Evolutionary conservation across 1,140 invertebrate genomes (phyloP), one percentile per base, ranked within the genome.

Genomic region (Heliconius congener): DNA sequence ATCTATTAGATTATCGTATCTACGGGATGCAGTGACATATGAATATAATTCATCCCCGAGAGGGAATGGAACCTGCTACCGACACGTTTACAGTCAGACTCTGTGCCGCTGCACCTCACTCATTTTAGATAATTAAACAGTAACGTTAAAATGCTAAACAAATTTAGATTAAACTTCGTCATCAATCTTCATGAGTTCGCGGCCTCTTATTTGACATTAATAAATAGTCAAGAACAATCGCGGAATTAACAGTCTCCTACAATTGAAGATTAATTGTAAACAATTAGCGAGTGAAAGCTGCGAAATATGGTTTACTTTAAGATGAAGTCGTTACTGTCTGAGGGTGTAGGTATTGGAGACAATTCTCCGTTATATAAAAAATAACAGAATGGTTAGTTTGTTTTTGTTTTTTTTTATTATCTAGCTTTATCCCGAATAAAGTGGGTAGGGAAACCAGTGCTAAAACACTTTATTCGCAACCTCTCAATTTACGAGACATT

Each of bases 101-200:
- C 4, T 46, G 4, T 46, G 42, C 13, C 42, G 42, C 42, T 46
- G 42, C 3, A n/a, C n/a, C 19, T 66, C 23, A 27, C 4, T 16
- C 2, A 66, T 66, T 16, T 30, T 66, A 66, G 27, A 66, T 66
- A 30, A 66, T 30, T 66, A 66, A 18, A 30, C 60, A 27, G 13
- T 30, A 27, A 66, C 2, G 5, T 27, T 5, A 13, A 27, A 66
- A 23, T n/a, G 23, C n/a, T 60, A 3, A 60, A 60, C 19, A n/a
- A 66, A 66, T 66, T 27, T 66, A 1, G 60, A 66, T 66, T 30
- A 66, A 66, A 30, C 13, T 30, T 66, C 3, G 27, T 30, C 23
- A 66, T 66, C 60, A 66, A 66, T 66, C 60, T 66, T 16, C 23
- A 66, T 66, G 13, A 66, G 23, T 66, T 66, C 60, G 60, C 60